Percentiles rank a stretch among this genome's conserved stretches.
Evolutionary conservation across 2,888 invertebrate species (phyloP).

Genomic region (Gandaritis pyraliata): DNA sequence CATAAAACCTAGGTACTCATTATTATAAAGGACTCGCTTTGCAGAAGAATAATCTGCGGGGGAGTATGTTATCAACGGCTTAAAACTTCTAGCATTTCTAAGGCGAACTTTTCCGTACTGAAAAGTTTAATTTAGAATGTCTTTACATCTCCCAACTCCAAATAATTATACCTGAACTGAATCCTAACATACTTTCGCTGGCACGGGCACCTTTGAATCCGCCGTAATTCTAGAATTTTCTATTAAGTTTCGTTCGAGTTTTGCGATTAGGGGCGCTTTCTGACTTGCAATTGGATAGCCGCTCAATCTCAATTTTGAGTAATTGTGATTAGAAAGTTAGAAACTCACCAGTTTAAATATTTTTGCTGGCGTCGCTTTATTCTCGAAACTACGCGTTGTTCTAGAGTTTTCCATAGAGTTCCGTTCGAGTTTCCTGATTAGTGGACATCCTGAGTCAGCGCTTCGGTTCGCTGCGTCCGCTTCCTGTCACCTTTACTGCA

Average conservation of each 20-base stretch:
- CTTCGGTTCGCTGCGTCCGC: constrained; percentile 73
- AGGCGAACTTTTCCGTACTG: constrained; percentile 26
- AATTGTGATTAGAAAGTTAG: constrained; percentile 10
- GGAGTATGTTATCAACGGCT: constrained; percentile 28
- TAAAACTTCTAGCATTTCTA: constrained; percentile 27
- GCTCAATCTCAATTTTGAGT: constrained; percentile 9
- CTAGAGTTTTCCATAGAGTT: constrained; percentile 65
- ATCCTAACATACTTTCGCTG: constrained; percentile 35
- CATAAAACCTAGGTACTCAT: background rate
- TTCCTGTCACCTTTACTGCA: constrained; percentile 81
- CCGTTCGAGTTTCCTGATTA: constrained; percentile 60
- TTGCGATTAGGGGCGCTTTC: constrained; percentile 45
- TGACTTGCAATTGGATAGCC: constrained; percentile 42
- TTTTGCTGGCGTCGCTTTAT: constrained; percentile 5
- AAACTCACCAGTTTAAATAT: constrained; percentile 1
- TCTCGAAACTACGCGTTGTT: background rate
- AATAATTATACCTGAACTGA: constrained; percentile 37
- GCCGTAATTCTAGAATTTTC: constrained; percentile 31
- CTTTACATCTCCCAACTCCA: constrained; percentile 35
- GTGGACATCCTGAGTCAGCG: constrained; percentile 39
- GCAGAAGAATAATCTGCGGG: constrained; percentile 6
- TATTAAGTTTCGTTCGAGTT: constrained; percentile 50
- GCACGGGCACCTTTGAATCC: constrained; percentile 29
- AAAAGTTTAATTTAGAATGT: constrained; percentile 33
- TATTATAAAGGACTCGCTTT: constrained; percentile 2